Conservation (phyloP, 2,113 vertebrate species). For the Hippolais icterina region DNA sequence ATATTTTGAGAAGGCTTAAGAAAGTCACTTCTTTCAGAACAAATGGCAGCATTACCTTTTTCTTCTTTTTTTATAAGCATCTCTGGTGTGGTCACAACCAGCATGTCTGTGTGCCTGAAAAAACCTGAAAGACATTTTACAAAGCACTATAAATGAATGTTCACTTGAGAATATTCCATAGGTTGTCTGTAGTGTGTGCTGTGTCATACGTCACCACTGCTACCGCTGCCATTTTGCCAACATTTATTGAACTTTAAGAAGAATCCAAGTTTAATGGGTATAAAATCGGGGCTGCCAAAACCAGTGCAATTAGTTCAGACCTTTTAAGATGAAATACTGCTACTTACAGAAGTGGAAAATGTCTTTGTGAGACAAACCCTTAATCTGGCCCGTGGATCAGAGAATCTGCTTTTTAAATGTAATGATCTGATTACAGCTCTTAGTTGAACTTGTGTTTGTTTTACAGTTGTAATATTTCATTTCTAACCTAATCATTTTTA, state of each 20-base stretch:
- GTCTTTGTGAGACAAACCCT: neutral
- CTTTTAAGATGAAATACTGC: neutral
- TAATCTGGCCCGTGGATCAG: neutral
- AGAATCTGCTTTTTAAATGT: neutral
- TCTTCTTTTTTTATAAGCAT: neutral
- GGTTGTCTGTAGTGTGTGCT: neutral
- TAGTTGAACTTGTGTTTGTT: constrained; percentile 33
- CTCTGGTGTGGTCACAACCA: neutral
- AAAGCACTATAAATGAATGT: neutral
- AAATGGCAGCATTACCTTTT: neutral
- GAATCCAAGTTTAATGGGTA: neutral
- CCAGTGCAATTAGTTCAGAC: neutral
- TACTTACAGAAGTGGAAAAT: neutral
- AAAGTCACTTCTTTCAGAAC: neutral
- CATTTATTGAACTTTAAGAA: neutral
- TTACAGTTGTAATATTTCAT: neutral
- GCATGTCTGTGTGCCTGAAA: neutral
- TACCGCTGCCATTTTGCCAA: neutral
- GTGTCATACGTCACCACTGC: neutral
- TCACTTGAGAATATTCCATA: neutral
- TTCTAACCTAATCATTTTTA: neutral
- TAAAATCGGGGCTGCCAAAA: neutral
- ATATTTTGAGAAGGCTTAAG: neutral
- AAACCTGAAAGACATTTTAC: neutral
- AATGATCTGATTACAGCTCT: neutral